Percentiles rank a stretch among this genome's conserved stretches.
phyloP scores from a whole-genome alignment of 2,797 vertebrate genomes.

The Neopelma chrysocephalum region DNA sequence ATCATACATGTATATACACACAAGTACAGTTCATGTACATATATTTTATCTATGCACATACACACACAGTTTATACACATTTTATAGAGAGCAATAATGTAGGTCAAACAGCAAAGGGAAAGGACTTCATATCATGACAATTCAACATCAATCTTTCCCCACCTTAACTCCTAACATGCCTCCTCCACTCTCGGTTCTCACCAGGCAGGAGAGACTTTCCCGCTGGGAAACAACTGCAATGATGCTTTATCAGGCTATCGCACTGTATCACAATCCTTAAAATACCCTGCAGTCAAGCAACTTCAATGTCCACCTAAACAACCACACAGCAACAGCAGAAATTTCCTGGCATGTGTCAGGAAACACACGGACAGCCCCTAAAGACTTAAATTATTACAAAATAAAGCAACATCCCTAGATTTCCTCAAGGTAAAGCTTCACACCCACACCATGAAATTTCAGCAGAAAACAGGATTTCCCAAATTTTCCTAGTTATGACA shows the following conservation, averaged over 20 bases:
- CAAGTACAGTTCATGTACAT: not conserved
- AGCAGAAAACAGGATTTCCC: not conserved
- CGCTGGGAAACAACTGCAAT: not conserved
- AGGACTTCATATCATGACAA: not conserved
- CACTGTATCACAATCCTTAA: not conserved
- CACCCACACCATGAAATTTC: not conserved
- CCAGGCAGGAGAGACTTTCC: not conserved
- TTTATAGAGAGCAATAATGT: not conserved
- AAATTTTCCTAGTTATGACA: not conserved
- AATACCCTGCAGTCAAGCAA: not conserved
- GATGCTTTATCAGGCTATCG: not conserved
- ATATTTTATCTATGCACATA: not conserved
- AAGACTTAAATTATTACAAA: not conserved
- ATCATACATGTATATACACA: not conserved
- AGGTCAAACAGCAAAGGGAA: not conserved
- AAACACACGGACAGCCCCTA: not conserved
- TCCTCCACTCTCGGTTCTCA: not conserved
- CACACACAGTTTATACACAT: not conserved
- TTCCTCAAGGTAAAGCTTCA: not conserved
- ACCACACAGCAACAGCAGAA: not conserved
- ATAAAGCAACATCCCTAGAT: not conserved
- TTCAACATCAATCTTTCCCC: not conserved
- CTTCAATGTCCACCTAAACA: not conserved
- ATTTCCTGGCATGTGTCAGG: not conserved
- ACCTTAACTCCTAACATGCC: not conserved